These are phyloP conservation scores for Trididemnum miniatum DNA, from an alignment of 23 tunicate genomes.

Conservation along the genomic window DNA sequence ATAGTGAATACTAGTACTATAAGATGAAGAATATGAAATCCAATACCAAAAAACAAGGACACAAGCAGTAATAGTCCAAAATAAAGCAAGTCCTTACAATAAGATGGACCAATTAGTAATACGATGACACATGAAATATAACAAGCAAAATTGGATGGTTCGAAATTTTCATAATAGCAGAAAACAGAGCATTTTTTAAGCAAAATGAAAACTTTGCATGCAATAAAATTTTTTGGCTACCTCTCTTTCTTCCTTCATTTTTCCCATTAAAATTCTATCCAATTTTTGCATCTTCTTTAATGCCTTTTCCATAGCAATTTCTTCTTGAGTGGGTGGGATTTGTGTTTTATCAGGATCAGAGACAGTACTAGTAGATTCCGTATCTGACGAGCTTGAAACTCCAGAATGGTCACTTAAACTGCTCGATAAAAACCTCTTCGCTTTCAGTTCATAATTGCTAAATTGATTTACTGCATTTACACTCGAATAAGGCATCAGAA, in stretches of 20 bases:
- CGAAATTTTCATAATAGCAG: too few relatives aligned
- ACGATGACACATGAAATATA: too few relatives aligned
- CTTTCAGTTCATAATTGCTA: neutral
- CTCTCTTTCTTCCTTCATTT: conserved; percentile 67
- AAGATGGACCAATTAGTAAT: too few relatives aligned
- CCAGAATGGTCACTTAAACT: conserved; percentile 22
- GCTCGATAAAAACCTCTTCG: neutral
- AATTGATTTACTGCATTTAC: neutral
- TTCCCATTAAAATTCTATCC: conserved; percentile 55
- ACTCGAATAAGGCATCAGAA: neutral
- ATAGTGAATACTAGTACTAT: too few relatives aligned
- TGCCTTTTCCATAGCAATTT: conserved; percentile 38
- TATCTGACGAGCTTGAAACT: conserved; percentile 6
- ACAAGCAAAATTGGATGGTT: too few relatives aligned
- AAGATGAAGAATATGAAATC: too few relatives aligned
- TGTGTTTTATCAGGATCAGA: neutral
- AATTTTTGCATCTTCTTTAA: conserved; percentile 70
- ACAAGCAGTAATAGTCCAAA: too few relatives aligned
- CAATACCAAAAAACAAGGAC: too few relatives aligned
- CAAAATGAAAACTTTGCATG: too few relatives aligned
- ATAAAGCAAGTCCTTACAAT: too few relatives aligned
- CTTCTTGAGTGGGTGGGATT: neutral
- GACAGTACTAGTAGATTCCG: neutral
- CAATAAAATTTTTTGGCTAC: too few relatives aligned
- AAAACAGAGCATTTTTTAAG: too few relatives aligned